Evolutionary conservation across 2,888 invertebrate genomes (phyloP), one percentile per base, ranked within the genome.

Genomic region (Machimus atricapillus): DNA sequence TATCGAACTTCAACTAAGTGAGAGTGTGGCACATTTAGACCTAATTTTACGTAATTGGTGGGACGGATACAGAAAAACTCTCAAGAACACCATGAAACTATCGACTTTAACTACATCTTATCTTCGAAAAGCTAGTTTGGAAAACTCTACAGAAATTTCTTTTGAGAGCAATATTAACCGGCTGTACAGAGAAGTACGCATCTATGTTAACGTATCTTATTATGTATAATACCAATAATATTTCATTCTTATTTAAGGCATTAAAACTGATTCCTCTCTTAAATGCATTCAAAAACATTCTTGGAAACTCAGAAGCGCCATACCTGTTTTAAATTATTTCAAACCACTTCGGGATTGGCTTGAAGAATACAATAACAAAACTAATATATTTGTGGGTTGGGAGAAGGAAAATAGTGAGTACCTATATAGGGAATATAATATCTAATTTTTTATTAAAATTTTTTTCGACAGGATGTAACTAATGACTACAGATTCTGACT

Each of bases 261-360:
- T 66, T 66, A 23, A 37, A 76, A 19, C 2, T 86, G 23, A n/a
- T 86, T 58, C 78, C 58, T 6, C 16, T 86, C 19, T 27, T 78
- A 7, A 58, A 86, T 40, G 34, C 56, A n/a, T 86, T 77, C 31
- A 74, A 31, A 12, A 27, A 74, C 16, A 43, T 85, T n/a, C 43
- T 40, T 16, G 34, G 23, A 9, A 23, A 74, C 31, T 34, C 14
- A 14, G 46, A 74, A 46, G 12, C 14, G 46, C 14, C 5, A 7
- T 43, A 14, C 46, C 74, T 16, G 8, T 85, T 74, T 34, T 85
- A n/a, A 85, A 46, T 3, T 85, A 85, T n/a, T 85, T 85, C 23
- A 43, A 74, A 37, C 73, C 85, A 4, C 85, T 85, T 46, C 43
- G 52, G 27, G 19, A 43, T 27, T 85, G 85, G 85, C 34, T 85